Percentiles rank a stretch among this genome's conserved stretches.
These are phyloP conservation scores for Melipona quadrifasciata DNA, from an alignment of 1,140 invertebrate species.

Conservation along the genomic window DNA sequence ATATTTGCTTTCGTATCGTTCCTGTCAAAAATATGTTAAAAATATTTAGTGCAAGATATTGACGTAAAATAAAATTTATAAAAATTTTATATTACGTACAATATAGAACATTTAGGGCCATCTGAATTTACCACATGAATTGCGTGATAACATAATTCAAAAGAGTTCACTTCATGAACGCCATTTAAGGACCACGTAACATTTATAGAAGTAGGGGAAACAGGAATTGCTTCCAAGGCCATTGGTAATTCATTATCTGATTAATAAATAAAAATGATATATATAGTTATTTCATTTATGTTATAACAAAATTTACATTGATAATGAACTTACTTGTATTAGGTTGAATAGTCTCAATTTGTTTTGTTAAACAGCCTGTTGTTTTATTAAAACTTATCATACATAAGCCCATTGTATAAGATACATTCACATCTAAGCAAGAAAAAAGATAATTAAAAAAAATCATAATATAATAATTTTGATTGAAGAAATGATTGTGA, in stretches of 20 bases:
- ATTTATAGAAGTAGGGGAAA: slow-evolving; percentile 80
- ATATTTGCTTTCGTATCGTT: slow-evolving; percentile 80
- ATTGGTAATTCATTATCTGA: slow-evolving; percentile 75
- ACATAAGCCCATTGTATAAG: slow-evolving; percentile 80
- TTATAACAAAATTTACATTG: not conserved
- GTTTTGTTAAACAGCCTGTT: slow-evolving; percentile 71
- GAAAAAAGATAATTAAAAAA: slow-evolving; percentile 32
- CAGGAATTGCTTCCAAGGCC: slow-evolving; percentile 80
- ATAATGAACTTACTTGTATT: slow-evolving; percentile 49
- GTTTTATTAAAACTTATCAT: slow-evolving; percentile 67
- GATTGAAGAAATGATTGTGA: not conserved
- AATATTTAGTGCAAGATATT: not conserved
- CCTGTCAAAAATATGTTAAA: slow-evolving; percentile 70
- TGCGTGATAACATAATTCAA: slow-evolving; percentile 81
- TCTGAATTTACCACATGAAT: slow-evolving; percentile 71
- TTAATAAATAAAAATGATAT: slow-evolving; percentile 33
- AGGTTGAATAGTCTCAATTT: slow-evolving; percentile 66
- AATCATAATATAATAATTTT: slow-evolving; percentile 11
- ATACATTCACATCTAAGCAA: slow-evolving; percentile 72
- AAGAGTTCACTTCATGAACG: slow-evolving; percentile 73
- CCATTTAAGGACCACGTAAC: slow-evolving; percentile 79
- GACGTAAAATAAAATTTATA: not conserved
- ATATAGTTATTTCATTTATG: not conserved
- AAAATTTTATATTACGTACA: slow-evolving; percentile 17
- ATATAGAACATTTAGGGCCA: slow-evolving; percentile 68